Base-by-base conservation (phyloP, 2,888 invertebrate genomes). In the Aquatica leii region DNA sequence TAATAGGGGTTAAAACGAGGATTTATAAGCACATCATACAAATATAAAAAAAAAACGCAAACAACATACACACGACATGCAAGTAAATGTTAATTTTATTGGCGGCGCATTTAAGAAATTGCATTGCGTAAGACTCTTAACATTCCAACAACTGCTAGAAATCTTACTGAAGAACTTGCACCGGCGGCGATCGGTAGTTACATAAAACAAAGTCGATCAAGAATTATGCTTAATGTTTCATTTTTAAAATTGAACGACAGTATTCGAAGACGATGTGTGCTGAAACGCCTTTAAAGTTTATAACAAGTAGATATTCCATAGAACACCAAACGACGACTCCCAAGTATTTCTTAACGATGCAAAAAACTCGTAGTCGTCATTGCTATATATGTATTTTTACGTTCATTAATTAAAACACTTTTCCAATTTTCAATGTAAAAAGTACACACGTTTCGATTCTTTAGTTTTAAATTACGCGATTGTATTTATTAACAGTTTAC, bases 321-420 rank as follows among this genome's bases (percentile, higher is more conserved):
- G 52, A 49, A 59, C 58, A 58, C 14, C 63, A 54, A 59, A 24
- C 59, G 50, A 59, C 63, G 48, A 54, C 53, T 53, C 54, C 24
- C 52, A 52, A 49, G 63, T 34, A 63, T 63, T 59, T 58, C 54
- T 63, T 63, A 63, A 63, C 54, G 63, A 59, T 49, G 20, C 37
- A 49, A 31, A n/a, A 63, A 63, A 63, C 58, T 6, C 24, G 24
- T 24, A 24, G 24, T 24, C 4, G 24, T 6, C 6, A 6, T 6
- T 24, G 6, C 24, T 24, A 24, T 24, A 24, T 24, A 24, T 4
- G 6, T 2, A 4, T 4, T 24, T 24, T 4, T 24, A 24, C 24
- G 24, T 24, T 24, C 24, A 24, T 24, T 24, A 24, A 24, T 24
- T 24, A 24, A 24, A 24, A 24, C 24, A 24, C 24, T 24, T 24